A percentile compares a stretch with the other conserved stretches of the same genome.
Conservation (phyloP, 1,140 invertebrate genomes). For the Linepithema humile region DNA sequence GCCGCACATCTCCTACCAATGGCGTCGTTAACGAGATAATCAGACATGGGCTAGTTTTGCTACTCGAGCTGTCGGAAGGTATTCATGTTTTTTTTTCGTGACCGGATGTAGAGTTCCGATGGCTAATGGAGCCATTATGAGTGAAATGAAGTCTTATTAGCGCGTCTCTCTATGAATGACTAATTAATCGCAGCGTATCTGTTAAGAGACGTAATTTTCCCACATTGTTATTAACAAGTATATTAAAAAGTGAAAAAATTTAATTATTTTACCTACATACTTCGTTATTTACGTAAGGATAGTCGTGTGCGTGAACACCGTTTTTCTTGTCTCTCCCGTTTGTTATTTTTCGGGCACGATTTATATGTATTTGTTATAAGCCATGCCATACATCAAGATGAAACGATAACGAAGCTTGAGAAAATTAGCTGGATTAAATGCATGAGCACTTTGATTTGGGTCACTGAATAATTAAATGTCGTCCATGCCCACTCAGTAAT, state of each 20-base stretch:
- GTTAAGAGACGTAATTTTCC: background rate
- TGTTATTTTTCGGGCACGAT: background rate
- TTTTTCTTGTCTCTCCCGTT: background rate
- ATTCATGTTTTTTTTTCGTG: slow-evolving; percentile 20
- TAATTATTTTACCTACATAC: background rate
- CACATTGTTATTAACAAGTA: background rate
- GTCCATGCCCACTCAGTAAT: slow-evolving; percentile 19
- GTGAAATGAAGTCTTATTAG: slow-evolving; percentile 45
- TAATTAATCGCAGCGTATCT: background rate
- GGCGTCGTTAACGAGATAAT: slow-evolving; percentile 62
- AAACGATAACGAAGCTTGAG: background rate
- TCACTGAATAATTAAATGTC: slow-evolving; percentile 51
- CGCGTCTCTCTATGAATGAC: slow-evolving; percentile 3
- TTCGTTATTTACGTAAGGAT: background rate
- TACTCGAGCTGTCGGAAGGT: slow-evolving; percentile 12
- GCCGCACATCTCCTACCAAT: slow-evolving; percentile 43
- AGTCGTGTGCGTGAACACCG: background rate
- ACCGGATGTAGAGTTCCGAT: slow-evolving; percentile 23
- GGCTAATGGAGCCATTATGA: slow-evolving; percentile 53
- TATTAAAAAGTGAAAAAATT: background rate
- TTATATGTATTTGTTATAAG: background rate
- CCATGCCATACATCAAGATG: background rate
- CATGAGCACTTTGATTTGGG: slow-evolving; percentile 42
- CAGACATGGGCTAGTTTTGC: slow-evolving; percentile 49
- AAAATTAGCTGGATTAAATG: slow-evolving; percentile 49